Conservation (phyloP, 2,113 vertebrate genomes). For the Pica pica region DNA sequence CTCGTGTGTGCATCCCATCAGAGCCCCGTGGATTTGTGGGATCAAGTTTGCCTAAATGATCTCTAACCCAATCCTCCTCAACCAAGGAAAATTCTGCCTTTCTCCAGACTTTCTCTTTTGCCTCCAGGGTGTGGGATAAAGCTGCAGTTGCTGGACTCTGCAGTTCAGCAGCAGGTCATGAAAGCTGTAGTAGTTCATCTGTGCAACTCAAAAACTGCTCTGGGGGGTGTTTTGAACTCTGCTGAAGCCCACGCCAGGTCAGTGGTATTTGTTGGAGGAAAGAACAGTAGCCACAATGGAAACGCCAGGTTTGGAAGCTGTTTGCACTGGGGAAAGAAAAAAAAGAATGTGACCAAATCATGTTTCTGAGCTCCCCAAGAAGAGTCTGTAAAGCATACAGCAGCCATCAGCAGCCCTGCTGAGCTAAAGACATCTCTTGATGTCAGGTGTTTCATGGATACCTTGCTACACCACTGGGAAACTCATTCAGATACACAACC, state of each 20-base stretch:
- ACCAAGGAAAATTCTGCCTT: background rate
- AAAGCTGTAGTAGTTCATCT: background rate
- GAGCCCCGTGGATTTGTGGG: background rate
- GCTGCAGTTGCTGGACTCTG: background rate
- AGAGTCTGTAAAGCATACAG: background rate
- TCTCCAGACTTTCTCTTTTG: background rate
- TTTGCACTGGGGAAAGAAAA: background rate
- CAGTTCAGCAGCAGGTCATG: background rate
- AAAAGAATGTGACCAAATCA: background rate
- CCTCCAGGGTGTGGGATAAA: background rate
- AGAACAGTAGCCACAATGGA: background rate
- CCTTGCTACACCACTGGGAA: background rate
- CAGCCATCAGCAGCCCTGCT: background rate
- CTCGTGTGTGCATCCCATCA: background rate
- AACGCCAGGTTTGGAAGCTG: background rate
- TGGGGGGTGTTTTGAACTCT: background rate
- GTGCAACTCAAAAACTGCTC: background rate
- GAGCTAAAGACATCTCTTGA: background rate
- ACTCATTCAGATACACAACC: background rate
- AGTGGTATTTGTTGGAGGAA: fast-evolving
- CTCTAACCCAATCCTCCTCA: background rate
- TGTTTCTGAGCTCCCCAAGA: background rate
- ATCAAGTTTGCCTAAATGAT: background rate
- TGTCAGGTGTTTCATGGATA: background rate
- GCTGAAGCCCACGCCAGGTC: fast-evolving